These are phyloP conservation scores for Ctenochaetus hawaiiensis DNA, from an alignment of 2,797 vertebrate species.

Conservation along the genomic window DNA sequence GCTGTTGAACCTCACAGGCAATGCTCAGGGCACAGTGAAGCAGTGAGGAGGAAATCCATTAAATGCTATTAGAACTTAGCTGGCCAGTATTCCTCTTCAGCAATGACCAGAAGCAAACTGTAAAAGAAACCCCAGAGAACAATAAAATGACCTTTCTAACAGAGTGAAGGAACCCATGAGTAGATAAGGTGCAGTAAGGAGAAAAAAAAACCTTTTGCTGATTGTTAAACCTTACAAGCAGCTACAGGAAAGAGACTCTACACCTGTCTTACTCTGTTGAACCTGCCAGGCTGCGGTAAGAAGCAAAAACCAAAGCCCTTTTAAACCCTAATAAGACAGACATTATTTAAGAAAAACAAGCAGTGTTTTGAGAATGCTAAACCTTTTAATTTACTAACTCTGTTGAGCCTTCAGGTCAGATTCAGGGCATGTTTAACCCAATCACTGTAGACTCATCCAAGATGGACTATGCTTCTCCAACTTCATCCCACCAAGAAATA, in stretches of 20 bases:
- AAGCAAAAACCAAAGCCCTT: no score
- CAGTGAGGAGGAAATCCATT: background rate
- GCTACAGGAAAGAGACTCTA: background rate
- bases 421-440: conserved; percentile 19
- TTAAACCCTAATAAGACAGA: no score
- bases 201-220: no score
- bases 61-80: background rate
- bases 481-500: no score
- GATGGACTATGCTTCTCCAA: no score
- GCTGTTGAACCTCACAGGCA: no score
- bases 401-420: background rate
- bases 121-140: no score
- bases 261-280: background rate
- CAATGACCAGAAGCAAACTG: background rate
- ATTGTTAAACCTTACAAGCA: background rate
- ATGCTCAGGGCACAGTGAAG: background rate
- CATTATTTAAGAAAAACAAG: no score
- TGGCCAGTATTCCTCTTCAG: background rate
- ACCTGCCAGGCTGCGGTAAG: background rate
- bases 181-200: no score
- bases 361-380: background rate
- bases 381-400: background rate
- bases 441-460: no score
- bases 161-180: background rate
- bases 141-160: background rate